Evolutionary conservation across 1,140 invertebrate genomes (phyloP).

Genomic region (Drosophila aff.): DNA sequence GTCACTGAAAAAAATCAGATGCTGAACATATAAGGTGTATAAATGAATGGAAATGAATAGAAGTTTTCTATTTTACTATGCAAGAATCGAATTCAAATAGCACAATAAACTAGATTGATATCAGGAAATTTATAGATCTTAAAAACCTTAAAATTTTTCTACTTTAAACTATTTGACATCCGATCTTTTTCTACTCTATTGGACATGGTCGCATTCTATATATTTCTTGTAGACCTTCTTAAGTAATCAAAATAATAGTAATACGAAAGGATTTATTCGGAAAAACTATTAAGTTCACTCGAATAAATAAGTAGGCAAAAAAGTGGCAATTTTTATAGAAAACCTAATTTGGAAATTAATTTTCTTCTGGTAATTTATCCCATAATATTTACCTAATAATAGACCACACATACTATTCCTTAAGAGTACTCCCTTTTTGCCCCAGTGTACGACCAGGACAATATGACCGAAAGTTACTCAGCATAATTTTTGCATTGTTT

Average conservation of each 20-base stretch:
- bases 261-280: no score
- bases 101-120: no score
- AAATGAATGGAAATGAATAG: not conserved
- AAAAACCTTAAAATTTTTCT: not conserved
- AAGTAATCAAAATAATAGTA: no score
- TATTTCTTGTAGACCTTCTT: no score
- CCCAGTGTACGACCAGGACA: conserved; percentile 10
- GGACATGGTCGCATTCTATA: no score
- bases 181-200: no score
- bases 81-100: not conserved
- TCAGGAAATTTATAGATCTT: no score
- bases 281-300: no score
- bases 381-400: no score
- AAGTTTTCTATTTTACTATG: not conserved
- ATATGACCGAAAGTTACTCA: conserved; percentile 78
- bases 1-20: not conserved
- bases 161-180: not conserved
- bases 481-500: conserved; percentile 74
- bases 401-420: accelerated
- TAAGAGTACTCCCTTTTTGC: not conserved
- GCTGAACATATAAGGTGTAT: no score
- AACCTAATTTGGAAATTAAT: not conserved
- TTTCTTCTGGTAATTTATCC: not conserved
- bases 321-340: not conserved
- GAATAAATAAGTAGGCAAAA: no score